Conservation (phyloP, 92 coral and sea anemone genomes). For the Blastomussa wellsi region DNA sequence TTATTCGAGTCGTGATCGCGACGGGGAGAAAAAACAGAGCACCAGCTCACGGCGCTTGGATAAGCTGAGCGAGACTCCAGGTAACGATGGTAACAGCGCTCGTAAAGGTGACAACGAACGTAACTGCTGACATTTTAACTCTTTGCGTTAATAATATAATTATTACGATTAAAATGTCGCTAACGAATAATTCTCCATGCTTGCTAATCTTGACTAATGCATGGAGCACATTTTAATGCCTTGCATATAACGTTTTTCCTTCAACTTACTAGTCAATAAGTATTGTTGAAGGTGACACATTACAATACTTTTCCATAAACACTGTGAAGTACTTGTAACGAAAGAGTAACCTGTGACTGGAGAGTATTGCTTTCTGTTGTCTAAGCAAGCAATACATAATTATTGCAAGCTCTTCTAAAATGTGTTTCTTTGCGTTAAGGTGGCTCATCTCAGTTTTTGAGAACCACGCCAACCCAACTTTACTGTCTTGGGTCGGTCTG, state of each 20-base stretch:
- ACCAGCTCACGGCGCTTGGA: constrained; percentile 40
- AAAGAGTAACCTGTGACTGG: too few species aligned
- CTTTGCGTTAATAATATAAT: background rate
- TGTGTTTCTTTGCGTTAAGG: too few species aligned
- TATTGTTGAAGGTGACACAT: too few species aligned
- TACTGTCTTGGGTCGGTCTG: too few species aligned
- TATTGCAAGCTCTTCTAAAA: too few species aligned
- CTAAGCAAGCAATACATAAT: too few species aligned
- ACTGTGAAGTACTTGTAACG: too few species aligned
- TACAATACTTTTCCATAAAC: too few species aligned
- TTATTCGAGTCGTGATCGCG: constrained; percentile 59
- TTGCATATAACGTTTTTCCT: background rate
- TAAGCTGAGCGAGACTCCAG: constrained; percentile 44
- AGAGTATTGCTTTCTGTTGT: too few species aligned
- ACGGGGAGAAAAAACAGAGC: constrained; percentile 34
- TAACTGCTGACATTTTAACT: constrained; percentile 27
- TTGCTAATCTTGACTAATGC: background rate
- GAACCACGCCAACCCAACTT: too few species aligned
- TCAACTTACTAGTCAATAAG: too few species aligned
- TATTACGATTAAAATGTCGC: background rate
- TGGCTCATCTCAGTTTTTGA: too few species aligned
- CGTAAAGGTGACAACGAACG: constrained; percentile 12
- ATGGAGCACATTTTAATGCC: background rate
- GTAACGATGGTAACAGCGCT: constrained; percentile 42
- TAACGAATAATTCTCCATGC: background rate